Evolutionary conservation across 1,140 invertebrate species (phyloP).

Genomic region (Agrypnia vestita): DNA sequence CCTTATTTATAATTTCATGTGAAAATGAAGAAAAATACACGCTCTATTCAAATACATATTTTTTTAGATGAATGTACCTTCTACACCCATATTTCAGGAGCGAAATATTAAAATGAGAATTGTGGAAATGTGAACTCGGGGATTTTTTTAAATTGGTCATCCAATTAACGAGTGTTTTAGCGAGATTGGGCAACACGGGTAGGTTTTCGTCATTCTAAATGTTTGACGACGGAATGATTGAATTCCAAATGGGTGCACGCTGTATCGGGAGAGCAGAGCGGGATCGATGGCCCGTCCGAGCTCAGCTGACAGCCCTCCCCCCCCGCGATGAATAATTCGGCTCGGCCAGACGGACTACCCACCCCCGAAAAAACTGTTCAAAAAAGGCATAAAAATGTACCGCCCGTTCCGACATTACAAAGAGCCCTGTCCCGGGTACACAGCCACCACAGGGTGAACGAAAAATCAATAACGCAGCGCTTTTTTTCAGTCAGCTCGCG

Average conservation of each 20-base stretch:
- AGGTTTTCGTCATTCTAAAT: no score
- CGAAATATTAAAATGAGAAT: no score
- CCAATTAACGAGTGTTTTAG: no score
- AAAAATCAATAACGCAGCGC: conserved; percentile 62
- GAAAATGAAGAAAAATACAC: no score
- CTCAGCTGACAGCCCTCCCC: conserved; percentile 32
- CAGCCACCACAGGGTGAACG: conserved; percentile 58
- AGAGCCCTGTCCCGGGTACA: conserved; percentile 45
- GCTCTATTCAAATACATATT: no score
- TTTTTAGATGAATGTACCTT: no score
- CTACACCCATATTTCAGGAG: no score
- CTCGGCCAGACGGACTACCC: conserved; percentile 55
- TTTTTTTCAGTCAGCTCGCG: conserved; percentile 62
- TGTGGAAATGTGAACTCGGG: no score
- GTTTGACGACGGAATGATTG: not conserved
- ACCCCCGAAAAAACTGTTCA: conserved; percentile 23
- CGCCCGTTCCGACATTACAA: conserved; percentile 55
- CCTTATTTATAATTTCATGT: no score
- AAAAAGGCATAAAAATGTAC: conserved; percentile 52
- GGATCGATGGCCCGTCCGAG: conserved; percentile 25
- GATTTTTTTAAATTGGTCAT: no score
- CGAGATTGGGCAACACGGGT: no score
- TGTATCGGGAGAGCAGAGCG: not conserved
- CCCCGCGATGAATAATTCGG: conserved; percentile 59
- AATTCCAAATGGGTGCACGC: not conserved